These are phyloP conservation scores for Venusia cambrica DNA, from an alignment of 2,888 invertebrate genomes.

Conservation along the genomic window DNA sequence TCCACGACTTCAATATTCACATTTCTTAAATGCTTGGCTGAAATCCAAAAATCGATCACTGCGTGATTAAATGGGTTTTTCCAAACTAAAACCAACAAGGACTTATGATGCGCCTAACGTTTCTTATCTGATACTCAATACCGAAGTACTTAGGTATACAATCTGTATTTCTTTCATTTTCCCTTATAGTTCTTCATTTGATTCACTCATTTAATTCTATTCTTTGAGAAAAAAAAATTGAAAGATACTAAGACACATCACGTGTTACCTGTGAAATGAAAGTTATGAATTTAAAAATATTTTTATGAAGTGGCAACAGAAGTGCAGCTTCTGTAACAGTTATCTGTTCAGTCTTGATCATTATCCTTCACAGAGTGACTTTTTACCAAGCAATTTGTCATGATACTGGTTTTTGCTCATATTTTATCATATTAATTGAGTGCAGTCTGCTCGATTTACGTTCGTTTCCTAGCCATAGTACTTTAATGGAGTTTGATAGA, in stretches of 20 bases:
- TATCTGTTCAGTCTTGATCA: no score
- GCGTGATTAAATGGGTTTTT: slow-evolving; percentile 11
- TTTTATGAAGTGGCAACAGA: no score
- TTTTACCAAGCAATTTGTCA: slow-evolving; percentile 65
- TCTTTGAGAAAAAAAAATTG: no score
- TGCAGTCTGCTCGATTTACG: slow-evolving; percentile 38
- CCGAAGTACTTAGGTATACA: no score
- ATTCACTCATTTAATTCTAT: no score
- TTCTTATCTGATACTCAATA: neutral
- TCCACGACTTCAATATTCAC: slow-evolving; percentile 19
- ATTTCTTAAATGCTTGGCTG: slow-evolving; percentile 18
- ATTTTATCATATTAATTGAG: slow-evolving; percentile 65
- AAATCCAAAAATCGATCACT: slow-evolving; percentile 14
- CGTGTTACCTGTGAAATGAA: no score
- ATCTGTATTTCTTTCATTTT: no score
- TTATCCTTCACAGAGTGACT: slow-evolving; percentile 30
- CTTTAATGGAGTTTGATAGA: slow-evolving; percentile 57
- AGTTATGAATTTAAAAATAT: no score
- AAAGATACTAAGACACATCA: no score
- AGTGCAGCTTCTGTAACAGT: no score
- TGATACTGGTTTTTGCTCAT: slow-evolving; percentile 61
- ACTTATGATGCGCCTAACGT: neutral
- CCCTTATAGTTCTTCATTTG: no score
- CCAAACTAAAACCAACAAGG: slow-evolving; percentile 8
- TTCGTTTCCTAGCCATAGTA: slow-evolving; percentile 52